Evolutionary conservation across 92 coral and sea anemone species (phyloP), one percentile per base, ranked within the genome.

Genomic region (Micromussa lordhowensis): DNA sequence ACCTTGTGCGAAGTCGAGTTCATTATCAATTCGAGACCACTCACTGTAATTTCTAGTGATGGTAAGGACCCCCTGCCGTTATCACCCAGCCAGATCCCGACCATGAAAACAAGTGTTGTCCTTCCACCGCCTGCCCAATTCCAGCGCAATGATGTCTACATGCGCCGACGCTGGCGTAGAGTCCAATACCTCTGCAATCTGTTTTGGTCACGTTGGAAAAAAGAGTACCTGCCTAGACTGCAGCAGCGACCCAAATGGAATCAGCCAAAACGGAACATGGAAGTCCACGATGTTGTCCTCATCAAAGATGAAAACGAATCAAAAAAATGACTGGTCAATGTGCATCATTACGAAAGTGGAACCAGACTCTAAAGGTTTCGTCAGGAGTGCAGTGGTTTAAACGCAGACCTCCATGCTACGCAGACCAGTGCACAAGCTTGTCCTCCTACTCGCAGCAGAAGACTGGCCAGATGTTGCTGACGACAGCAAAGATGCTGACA

Each of bases 171-270:
- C 18, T 87, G 90, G 78, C 85, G 90, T 44, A 58, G 79, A 17
- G 90, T 87, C 3, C 90, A 87, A 66, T 87, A 87, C 73, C 81
- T 85, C 48, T 75, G 84, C 35, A 80, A 64, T 49, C 82, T 87
- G 61, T 87, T 87, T 53, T 87, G 90, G 90, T 79, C 90, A 17
- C 90, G 78, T 16, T 87, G 90, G 86, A 79, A 80, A 79, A 35
- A 49, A 58, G 90, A 87, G 35, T 87, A 87, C 61, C 31, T 87
- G 16, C 57, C 38, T 15, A 63, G 72, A 28, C 80, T 88, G 21
- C 91, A 88, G 55, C 21, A 68, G 26, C 53, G 91, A 31, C 78
- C 64, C 40, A 81, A 88, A 72, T 81, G 87, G 91, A 31, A 59
- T 40, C 61, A 87, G 21, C 29, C 54, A 28, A 81, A 88, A 63